A percentile compares a stretch with the other conserved stretches of the same genome.
These are phyloP conservation scores for Polydrusus tereticollis DNA, from an alignment of 2,888 invertebrate species.

Conservation along the genomic window DNA sequence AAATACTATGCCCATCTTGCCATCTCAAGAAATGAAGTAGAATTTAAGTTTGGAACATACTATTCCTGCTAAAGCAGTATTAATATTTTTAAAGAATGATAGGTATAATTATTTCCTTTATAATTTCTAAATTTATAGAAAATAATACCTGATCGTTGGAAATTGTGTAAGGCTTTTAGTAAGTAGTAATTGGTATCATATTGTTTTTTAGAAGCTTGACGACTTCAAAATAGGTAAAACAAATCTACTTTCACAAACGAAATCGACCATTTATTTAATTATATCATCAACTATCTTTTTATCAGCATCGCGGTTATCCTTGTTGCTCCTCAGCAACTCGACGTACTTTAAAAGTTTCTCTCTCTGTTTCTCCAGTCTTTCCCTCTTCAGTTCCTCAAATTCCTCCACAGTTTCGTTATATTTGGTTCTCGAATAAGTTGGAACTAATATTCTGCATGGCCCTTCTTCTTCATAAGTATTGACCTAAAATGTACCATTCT, in stretches of 20 bases:
- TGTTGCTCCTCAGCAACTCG: conserved; percentile 50
- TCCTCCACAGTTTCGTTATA: conserved; percentile 51
- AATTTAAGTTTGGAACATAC: no score
- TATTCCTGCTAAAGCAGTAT: no score
- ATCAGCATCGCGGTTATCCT: conserved; percentile 24
- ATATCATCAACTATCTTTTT: conserved; percentile 44
- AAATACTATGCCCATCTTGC: no score
- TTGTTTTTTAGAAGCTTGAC: no score
- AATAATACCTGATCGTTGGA: no score
- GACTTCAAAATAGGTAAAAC: no score
- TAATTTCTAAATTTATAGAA: no score
- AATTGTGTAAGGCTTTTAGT: no score
- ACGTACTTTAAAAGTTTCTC: conserved; percentile 55
- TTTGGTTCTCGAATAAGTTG: conserved; percentile 33
- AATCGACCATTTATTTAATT: conserved; percentile 37
- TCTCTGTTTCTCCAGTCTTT: conserved; percentile 53
- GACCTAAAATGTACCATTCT: conserved; percentile 44
- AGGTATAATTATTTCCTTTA: no score
- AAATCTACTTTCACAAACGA: neutral
- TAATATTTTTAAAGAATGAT: no score
- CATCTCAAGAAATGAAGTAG: no score
- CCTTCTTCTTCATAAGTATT: conserved; percentile 48
- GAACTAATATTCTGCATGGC: conserved; percentile 39
- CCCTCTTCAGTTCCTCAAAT: conserved; percentile 56
- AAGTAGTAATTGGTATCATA: no score